These are phyloP conservation scores for Chaetops frenatus DNA, from an alignment of 2,113 vertebrate species.

Conservation along the genomic window DNA sequence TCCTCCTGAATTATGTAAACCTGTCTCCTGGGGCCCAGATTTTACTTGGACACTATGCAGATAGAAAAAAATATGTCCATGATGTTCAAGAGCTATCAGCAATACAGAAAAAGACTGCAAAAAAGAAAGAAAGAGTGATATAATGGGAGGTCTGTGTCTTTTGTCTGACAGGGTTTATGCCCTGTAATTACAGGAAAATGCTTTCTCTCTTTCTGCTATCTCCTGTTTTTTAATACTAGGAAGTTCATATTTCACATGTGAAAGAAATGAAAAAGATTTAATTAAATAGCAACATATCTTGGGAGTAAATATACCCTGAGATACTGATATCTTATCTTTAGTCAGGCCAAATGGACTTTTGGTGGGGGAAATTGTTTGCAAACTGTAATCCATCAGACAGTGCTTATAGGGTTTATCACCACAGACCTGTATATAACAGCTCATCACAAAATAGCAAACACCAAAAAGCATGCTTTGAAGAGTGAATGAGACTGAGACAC, in stretches of 20 bases:
- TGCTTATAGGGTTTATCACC: not conserved
- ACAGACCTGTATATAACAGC: not conserved
- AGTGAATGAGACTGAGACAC: not conserved
- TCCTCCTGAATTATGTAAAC: not conserved
- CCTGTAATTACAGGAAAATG: conserved; percentile 14
- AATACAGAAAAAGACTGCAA: not conserved
- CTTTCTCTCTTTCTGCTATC: not conserved
- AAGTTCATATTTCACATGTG: conserved; percentile 37
- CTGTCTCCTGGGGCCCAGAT: not conserved
- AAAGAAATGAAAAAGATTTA: conserved; percentile 39
- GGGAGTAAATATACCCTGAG: not conserved
- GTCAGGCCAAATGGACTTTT: conserved; percentile 16
- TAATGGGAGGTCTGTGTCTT: not conserved
- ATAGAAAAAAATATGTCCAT: not conserved
- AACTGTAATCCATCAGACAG: conserved; percentile 24
- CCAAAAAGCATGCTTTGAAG: not conserved
- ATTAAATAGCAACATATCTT: conserved; percentile 35
- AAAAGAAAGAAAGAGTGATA: not conserved
- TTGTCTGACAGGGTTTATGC: conserved; percentile 6
- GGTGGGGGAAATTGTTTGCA: not conserved
- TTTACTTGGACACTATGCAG: not conserved
- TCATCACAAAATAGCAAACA: not conserved
- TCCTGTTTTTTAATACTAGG: not conserved
- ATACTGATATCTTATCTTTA: conserved; percentile 19
- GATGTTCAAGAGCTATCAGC: not conserved